These are phyloP conservation scores for Ichneumoninae sp. DNA, from an alignment of 2,888 invertebrate genomes.

Conservation along the genomic window DNA sequence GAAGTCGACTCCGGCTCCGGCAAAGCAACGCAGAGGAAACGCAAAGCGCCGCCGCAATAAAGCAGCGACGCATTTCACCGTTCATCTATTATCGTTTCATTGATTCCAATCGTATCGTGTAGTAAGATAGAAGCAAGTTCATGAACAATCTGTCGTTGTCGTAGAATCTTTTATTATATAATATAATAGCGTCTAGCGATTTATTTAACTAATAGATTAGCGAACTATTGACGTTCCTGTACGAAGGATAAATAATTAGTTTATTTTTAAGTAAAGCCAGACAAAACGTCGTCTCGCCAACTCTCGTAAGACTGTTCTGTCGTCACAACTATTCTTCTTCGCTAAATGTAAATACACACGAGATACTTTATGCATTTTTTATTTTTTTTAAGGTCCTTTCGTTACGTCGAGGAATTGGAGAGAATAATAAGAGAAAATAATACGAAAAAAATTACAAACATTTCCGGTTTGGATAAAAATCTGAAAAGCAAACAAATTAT, in stretches of 20 bases:
- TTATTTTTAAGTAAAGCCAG: slow-evolving; percentile 67
- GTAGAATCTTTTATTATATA: slow-evolving; percentile 63
- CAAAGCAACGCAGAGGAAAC: slow-evolving; percentile 66
- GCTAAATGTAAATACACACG: slow-evolving; percentile 37
- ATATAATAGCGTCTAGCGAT: slow-evolving; percentile 48
- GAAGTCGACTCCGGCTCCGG: slow-evolving; percentile 40
- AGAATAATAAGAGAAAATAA: too few relatives aligned
- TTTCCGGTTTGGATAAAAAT: too few relatives aligned
- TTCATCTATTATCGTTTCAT: slow-evolving; percentile 32
- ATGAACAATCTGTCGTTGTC: slow-evolving; percentile 56
- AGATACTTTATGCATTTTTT: neutral
- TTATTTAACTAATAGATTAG: slow-evolving; percentile 74
- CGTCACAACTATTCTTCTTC: slow-evolving; percentile 40
- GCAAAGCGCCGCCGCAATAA: slow-evolving; percentile 67
- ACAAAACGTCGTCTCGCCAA: slow-evolving; percentile 71
- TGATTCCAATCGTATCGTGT: slow-evolving; percentile 51
- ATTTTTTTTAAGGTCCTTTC: too few relatives aligned
- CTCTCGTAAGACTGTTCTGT: slow-evolving; percentile 80
- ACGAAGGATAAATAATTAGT: slow-evolving; percentile 65
- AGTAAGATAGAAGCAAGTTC: slow-evolving; percentile 63
- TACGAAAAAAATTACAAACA: too few relatives aligned
- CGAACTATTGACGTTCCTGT: slow-evolving; percentile 75
- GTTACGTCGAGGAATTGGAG: too few relatives aligned
- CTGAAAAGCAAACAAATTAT: too few relatives aligned
- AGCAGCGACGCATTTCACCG: neutral